Evolutionary conservation across 1,140 invertebrate genomes (phyloP), one percentile per base, ranked within the genome.

Genomic region (Heliconius hermathena): DNA sequence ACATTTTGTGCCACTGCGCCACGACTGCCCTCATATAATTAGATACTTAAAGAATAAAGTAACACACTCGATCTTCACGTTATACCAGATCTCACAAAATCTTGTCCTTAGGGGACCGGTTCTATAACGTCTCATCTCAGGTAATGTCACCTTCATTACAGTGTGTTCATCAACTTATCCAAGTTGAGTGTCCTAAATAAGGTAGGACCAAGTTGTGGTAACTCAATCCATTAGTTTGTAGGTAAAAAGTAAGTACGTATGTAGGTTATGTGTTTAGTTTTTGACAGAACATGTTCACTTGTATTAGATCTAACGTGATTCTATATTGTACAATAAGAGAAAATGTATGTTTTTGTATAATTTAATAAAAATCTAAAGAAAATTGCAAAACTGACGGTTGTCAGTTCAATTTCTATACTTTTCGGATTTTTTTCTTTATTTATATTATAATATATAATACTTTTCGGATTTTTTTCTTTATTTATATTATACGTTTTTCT

Each of bases 101-200:
- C 60, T 3, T 57, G n/a, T 22, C 60, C 74, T 13, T 29, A 36
- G 74, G 60, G 74, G n/a, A 29, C 52, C 22, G 36, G 46, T 22
- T 46, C 74, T 49, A 38, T 76, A 70, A 70, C 66, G 60, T 71
- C 60, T 57, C 36, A 60, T 75, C 54, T 20, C 73, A 54, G 49
- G 74, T 75, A 75, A 75, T 75, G 74, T 74, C 26, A 49, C 74
- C 33, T 75, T 36, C 54, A 75, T 75, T 60, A 75, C 54, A 75
- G 33, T 33, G 70, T 57, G 52, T 38, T 38, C 38, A 70, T 76
- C 57, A 76, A 70, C 57, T 76, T 46, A 22, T 70, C 60, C 26
- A 60, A 38, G 26, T 29, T 20, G 36, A 73, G 26, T 52, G 22
- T 66, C 36, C 33, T 36, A 18, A 60, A 66, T 66, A 29, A 66